phyloP scores from a whole-genome alignment of 2,113 vertebrate species.

The Zosterops pallidus region DNA sequence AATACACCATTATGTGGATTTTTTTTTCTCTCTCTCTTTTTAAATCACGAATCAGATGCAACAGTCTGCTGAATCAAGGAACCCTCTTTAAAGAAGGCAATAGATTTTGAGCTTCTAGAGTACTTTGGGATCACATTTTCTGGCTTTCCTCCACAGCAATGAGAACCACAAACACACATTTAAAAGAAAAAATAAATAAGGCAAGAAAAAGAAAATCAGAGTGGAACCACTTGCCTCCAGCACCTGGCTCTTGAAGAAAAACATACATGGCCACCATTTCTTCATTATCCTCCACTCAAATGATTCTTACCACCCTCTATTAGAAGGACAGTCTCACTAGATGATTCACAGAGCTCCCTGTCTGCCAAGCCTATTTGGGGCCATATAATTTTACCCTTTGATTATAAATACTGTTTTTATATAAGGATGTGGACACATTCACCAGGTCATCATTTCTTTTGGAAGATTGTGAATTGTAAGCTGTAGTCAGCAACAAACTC shows the following conservation, averaged over 20 bases:
- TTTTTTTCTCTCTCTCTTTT: not conserved
- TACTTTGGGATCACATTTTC: not conserved
- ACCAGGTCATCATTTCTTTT: slow-evolving; percentile 21
- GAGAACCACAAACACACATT: not conserved
- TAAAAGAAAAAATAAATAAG: not conserved
- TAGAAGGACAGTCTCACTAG: not conserved
- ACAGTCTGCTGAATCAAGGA: not conserved
- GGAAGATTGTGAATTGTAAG: not conserved
- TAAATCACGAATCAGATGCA: not conserved
- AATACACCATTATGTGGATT: not conserved
- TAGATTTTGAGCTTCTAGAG: not conserved
- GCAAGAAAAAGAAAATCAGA: slow-evolving; percentile 24
- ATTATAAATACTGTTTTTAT: not conserved
- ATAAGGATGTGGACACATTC: not conserved
- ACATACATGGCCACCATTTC: not conserved
- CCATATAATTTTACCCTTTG: not conserved
- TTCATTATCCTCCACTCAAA: not conserved
- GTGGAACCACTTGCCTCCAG: slow-evolving; percentile 30
- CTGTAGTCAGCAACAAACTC: slow-evolving; percentile 30
- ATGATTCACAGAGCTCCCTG: not conserved
- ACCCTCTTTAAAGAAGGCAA: not conserved
- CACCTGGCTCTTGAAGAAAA: slow-evolving; percentile 36
- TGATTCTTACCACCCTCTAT: not conserved
- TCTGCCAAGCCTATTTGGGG: not conserved
- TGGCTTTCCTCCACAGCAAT: not conserved